A percentile compares a stretch with the other conserved stretches of the same genome.
These are phyloP conservation scores for Caerostris darwini DNA, from an alignment of 1,140 invertebrate species.

Conservation along the genomic window DNA sequence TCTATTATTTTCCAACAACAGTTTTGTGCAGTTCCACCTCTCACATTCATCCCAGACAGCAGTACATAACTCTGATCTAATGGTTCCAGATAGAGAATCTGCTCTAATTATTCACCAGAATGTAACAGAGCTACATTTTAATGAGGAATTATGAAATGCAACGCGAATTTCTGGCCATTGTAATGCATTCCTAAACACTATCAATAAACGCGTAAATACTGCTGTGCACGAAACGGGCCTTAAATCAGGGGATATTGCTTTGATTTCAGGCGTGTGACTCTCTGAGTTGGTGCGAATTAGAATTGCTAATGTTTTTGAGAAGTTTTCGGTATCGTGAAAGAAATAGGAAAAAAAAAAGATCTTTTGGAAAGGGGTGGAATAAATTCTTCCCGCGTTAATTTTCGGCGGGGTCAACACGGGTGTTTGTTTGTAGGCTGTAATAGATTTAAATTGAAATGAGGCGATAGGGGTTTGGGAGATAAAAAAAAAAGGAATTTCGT, in stretches of 20 bases:
- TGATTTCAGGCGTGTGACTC: background rate
- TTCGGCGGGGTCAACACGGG: too few relatives aligned
- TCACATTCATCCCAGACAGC: too few relatives aligned
- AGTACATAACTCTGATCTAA: background rate
- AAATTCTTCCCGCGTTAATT: too few relatives aligned
- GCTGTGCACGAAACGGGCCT: background rate
- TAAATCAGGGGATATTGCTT: background rate
- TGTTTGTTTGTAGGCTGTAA: too few relatives aligned
- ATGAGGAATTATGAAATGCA: conserved; percentile 25
- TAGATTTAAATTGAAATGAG: too few relatives aligned
- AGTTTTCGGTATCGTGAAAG: background rate
- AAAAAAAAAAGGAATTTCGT: too few relatives aligned
- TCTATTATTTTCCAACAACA: too few relatives aligned
- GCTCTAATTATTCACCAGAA: background rate
- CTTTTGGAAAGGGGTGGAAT: background rate
- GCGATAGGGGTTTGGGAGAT: too few relatives aligned
- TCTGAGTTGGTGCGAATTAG: background rate
- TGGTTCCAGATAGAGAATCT: background rate
- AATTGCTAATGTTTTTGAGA: conserved; percentile 17
- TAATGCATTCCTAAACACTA: background rate
- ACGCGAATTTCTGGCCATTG: background rate
- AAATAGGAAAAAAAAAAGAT: background rate
- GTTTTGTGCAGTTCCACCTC: too few relatives aligned
- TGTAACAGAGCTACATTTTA: conserved; percentile 19
- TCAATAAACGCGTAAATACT: background rate